Evolutionary conservation across 2,113 vertebrate genomes (phyloP).

Genomic region (Solenodon paradoxus): DNA sequence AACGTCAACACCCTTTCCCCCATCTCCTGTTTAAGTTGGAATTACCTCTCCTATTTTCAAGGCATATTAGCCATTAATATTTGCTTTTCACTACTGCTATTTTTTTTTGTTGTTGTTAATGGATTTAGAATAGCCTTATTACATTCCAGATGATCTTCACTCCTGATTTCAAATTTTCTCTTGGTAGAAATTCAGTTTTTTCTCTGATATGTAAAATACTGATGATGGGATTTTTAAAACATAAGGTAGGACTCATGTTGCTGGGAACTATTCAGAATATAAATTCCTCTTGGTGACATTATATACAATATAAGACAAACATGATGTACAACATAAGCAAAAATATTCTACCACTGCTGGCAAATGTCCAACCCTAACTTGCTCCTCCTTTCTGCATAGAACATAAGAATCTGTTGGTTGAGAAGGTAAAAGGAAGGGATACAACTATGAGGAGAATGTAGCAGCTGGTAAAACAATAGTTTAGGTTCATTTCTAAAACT

Average conservation of each 20-base stretch:
- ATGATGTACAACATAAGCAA: too few species aligned
- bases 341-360: background rate
- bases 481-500: background rate
- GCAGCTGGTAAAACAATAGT: background rate
- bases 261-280: background rate
- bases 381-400: background rate
- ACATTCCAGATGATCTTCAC: background rate
- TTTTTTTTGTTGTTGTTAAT: background rate
- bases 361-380: background rate
- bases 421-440: background rate
- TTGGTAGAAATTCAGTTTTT: background rate
- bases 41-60: background rate
- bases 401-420: background rate
- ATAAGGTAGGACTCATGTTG: background rate
- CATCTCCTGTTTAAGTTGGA: background rate
- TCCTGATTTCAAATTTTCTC: background rate
- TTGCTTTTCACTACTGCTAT: background rate
- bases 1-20: background rate
- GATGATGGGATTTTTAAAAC: background rate
- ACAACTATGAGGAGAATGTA: background rate
- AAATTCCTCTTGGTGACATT: background rate
- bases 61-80: background rate
- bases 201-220: background rate
- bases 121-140: background rate
- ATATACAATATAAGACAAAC: background rate